Evolutionary conservation across 1,140 invertebrate species (phyloP), one percentile per base, ranked within the genome.

Genomic region (Rhizoglyphus robini): DNA sequence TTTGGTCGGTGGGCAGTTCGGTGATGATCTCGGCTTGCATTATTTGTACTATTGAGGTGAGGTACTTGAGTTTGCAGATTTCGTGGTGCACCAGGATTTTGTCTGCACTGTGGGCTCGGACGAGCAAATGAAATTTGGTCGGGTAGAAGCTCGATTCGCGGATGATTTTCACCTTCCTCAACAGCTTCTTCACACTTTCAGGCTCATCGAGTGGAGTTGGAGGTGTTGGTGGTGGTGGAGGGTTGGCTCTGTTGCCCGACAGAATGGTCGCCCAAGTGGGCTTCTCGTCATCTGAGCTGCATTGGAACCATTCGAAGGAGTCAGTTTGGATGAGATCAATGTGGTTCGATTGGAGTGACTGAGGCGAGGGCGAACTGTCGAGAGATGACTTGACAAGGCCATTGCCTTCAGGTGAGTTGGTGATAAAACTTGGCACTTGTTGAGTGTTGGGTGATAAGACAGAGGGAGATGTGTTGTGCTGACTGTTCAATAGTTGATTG

Each of bases 11-110:
- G 20, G 63, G 63, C n/a, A 64, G n/a, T 18, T 64, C 63, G 30
- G 41, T 18, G n/a, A 64, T 51, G 27, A 30, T 64, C 29, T 64
- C 63, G 15, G 63, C 63, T 23, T 48, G 46, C 46, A 64, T 8
- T 23, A 64, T 47, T 30, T 64, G 63, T 36, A 64, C 47, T 32
- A 48, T 57, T 57, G 63, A 64, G 20, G 63, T 64, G 2, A 64
- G 46, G 29, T 64, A 48, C 27, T 64, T 64, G 1, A 64, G 46
- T 49, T 32, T 49, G 29, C 46, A 64, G 11, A 18, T 30, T 13
- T 48, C 63, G n/a, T 27, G 29, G 23, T 30, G 46, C 1, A 13
- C 18, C 11, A 64, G 47, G 29, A 20, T 27, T 32, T 51, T 64
- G 4, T 64, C 31, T n/a, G 41, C n/a, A 15, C 18, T 23, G 4